These are phyloP conservation scores for Aphelocoma californica DNA, from an alignment of 2,797 vertebrate species.

Conservation along the genomic window DNA sequence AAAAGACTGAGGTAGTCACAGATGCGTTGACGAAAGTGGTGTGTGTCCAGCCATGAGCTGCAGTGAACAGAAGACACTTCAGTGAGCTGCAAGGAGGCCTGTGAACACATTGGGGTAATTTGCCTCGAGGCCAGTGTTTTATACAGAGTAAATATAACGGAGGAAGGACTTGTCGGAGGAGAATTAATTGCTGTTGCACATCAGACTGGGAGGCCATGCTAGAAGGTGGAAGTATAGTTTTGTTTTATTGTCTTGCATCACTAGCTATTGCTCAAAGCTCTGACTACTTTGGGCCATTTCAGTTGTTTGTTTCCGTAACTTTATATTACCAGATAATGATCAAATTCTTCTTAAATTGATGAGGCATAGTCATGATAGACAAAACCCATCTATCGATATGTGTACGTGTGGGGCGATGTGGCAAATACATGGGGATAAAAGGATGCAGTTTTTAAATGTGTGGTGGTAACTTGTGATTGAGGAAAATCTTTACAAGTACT, in stretches of 20 bases:
- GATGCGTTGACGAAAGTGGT: background rate
- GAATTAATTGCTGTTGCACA: rapidly evolving
- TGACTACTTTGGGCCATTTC: background rate
- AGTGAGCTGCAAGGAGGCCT: background rate
- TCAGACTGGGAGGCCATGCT: background rate
- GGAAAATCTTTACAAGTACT: background rate
- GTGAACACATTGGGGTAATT: background rate
- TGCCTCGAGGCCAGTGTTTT: background rate
- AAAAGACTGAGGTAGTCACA: background rate
- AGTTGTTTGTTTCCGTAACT: background rate
- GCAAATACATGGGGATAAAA: background rate
- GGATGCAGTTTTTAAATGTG: background rate
- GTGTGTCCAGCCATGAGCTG: background rate
- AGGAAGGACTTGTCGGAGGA: background rate
- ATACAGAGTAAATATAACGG: background rate
- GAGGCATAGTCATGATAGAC: background rate
- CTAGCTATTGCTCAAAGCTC: background rate
- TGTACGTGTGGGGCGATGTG: background rate
- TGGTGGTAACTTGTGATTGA: background rate
- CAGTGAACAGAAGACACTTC: background rate
- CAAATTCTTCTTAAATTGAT: background rate
- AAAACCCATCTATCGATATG: rapidly evolving
- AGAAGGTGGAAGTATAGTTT: background rate
- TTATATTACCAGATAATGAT: background rate
- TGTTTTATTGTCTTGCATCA: background rate